Base-by-base conservation (phyloP, 2,113 vertebrate genomes). In the Stomatorhinus ivindoensis region DNA sequence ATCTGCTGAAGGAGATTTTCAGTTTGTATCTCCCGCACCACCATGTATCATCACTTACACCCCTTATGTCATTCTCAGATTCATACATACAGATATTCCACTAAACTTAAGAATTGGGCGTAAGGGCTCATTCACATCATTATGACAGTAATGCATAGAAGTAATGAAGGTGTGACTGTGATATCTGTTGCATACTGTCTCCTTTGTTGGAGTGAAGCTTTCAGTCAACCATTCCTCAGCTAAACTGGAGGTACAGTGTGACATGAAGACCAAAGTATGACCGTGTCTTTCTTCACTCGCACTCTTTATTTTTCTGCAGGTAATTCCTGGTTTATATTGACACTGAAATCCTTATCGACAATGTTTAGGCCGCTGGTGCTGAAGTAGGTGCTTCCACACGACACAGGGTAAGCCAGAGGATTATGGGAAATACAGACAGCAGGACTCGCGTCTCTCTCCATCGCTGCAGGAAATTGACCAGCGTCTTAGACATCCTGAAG, bases 1-100 rank as follows among this genome's bases (percentile, higher is more conserved):
- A 96, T 90, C 93, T 96, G 51, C 92, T 96, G 87, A 96, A 96
- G 90, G 96, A 95, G 93, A 95, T 96, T 89, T 95, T 94, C 61
- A 95, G 96, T 96, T 91, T 58, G 94, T 94, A 91, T 53, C 31
- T 80, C 73, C 17, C 1, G 5, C 73, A 31, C 51, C 48, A 11
- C n/a, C 88, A 91, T 19, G 47, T 35, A 89, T 86, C 90, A n/a
- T 82, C 17, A 58, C 4, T 48, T 15, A 19, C 11, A 51, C 5
- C 17, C n/a, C 31, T 53, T 35, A 53, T 55, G 47, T 53, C 8
- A n/a, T 73, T 35, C 31, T 27, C 65, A 73, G 3, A 6, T 80
- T 17, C 35, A 80, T 17, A 39, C 15, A 80, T 35, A 4, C 35
- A 80, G 35, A 80, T 80, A 80, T 80, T 80, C 6, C 73, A 80